Evolutionary conservation across 2,797 vertebrate genomes (phyloP).

Genomic region (Poeciliopsis gracilis): DNA sequence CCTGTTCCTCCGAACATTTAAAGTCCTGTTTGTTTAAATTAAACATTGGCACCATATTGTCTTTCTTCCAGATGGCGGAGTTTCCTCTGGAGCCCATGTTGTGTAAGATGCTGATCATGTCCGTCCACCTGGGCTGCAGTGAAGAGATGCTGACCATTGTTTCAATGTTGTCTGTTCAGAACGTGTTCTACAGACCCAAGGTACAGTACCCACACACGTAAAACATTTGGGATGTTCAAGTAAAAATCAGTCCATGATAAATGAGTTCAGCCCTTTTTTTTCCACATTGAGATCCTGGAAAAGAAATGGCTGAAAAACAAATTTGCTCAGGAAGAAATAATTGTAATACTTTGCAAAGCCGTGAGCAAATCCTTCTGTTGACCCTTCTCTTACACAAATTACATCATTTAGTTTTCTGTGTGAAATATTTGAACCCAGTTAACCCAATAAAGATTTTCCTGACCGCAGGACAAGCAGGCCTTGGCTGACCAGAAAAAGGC

Average conservation of each 20-base stretch:
- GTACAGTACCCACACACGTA: conserved; percentile 62
- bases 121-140: conserved; percentile 96
- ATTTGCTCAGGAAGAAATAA: not conserved
- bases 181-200: conserved; percentile 98
- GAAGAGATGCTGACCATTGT: conserved; percentile 99
- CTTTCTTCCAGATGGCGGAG: conserved; percentile 90
- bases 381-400: not conserved
- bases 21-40: not conserved
- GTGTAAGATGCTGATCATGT: conserved; percentile 99
- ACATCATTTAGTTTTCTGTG: not conserved
- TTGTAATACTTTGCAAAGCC: not conserved
- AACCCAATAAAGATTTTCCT: not conserved
- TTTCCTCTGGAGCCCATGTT: conserved; percentile 99
- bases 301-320: not conserved
- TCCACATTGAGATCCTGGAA: not conserved
- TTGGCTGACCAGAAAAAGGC: conserved; percentile 98
- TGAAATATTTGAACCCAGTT: not conserved
- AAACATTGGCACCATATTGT: not conserved
- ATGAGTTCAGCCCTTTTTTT: no score
- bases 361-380: not conserved
- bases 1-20: not conserved
- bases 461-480: conserved; percentile 93
- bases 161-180: conserved; percentile 98
- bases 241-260: not conserved
- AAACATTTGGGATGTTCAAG: not conserved